These are phyloP conservation scores for Leptobrachium ailaonicum DNA, from an alignment of 2,113 vertebrate species.

Conservation along the genomic window DNA sequence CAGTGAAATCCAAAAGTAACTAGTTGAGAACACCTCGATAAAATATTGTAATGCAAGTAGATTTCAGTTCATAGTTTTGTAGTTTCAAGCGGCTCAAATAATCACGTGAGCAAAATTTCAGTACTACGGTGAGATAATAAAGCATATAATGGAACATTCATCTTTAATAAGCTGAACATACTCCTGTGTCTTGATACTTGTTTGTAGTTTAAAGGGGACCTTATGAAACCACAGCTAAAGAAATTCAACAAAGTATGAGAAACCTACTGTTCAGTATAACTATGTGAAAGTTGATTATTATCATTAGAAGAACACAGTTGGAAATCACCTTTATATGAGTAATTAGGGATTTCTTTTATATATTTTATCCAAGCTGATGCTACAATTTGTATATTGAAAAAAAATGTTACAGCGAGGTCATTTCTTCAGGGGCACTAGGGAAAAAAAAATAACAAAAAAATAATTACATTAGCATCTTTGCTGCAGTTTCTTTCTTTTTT, in stretches of 20 bases:
- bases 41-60: neutral
- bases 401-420: neutral
- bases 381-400: neutral
- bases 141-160: neutral
- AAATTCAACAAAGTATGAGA: neutral
- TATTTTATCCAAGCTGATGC: neutral
- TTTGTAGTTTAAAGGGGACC: neutral
- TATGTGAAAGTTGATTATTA: conserved; percentile 6
- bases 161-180: neutral
- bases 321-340: neutral
- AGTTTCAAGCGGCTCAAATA: neutral
- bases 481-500: neutral
- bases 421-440: neutral
- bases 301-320: neutral
- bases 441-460: neutral
- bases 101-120: neutral
- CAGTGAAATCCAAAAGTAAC: no score
- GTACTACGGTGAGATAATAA: neutral
- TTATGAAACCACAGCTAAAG: neutral
- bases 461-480: neutral
- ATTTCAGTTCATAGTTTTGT: neutral
- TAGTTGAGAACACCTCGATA: no score
- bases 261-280: neutral
- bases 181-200: neutral
- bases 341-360: neutral